Base-by-base conservation (phyloP, 2,113 vertebrate genomes). In the Mandrillus leucophaeus region DNA sequence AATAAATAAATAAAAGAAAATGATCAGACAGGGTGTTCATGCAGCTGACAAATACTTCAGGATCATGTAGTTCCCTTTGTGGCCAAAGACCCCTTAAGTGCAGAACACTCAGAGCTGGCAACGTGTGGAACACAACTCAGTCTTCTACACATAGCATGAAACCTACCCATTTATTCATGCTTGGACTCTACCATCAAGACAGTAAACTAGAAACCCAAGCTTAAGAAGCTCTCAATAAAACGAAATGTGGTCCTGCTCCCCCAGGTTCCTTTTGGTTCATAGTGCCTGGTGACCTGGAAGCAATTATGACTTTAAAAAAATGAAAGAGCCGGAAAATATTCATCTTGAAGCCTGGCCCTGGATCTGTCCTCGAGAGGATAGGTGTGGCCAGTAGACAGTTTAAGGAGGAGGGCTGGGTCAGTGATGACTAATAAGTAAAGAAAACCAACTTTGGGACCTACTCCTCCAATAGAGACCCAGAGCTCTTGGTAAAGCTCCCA, bases 261-360 rank as follows among this genome's bases (percentile, higher is more conserved):
- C 82, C 88, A 93, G 66, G 91, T 43, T 92, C 83, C 88, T 97
- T 95, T 96, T 96, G 89, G 59, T 94, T 96, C 86, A 92, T 72
- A 93, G 13, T 95, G 85, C 61, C 68, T 94, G 83, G 48, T 97
- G 96, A 97, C 96, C 95, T 98, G 96, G 97, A 97, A 98, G 95
- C 86, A 97, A 98, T 97, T 97, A 96, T 45, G 61, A 93, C 38
- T 97, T 94, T 83, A 91, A 93, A 90, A 98, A 98, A 96, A 96
- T 72, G 88, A 96, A 97, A 88, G 83, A 94, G 68, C 70, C 2
- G 22, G 96, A 97, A 98, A 98, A 97, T 93, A 96, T 93, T 96
- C 89, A 92, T 96, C 90, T 85, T 92, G 50, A 97, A 97, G 93
- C 72, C 70, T 97, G 93, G 92, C 95, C 90, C 80, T 88, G 85